Conservation (phyloP, 2,113 vertebrate species). For the Prietella phreatophila region DNA sequence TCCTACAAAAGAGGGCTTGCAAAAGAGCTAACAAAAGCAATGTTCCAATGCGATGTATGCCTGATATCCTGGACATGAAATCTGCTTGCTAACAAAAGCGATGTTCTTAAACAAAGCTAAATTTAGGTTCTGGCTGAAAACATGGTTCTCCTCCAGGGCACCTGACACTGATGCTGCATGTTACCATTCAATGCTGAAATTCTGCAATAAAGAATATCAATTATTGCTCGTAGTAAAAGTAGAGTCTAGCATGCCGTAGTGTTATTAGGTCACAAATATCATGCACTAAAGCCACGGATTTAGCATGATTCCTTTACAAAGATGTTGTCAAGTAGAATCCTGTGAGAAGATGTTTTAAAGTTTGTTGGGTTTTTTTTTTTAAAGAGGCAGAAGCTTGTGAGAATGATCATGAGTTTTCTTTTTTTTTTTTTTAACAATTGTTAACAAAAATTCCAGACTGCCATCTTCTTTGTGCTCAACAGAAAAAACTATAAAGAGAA, state of each 20-base stretch:
- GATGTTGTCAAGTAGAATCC: too few relatives aligned
- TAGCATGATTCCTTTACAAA: too few relatives aligned
- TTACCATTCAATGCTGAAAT: background rate
- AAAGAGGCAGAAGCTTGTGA: background rate
- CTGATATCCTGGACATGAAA: slow-evolving; percentile 1
- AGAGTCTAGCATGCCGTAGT: background rate
- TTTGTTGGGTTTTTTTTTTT: too few relatives aligned
- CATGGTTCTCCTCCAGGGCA: slow-evolving; percentile 10
- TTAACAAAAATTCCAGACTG: background rate
- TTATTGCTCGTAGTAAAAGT: background rate
- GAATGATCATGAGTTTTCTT: background rate
- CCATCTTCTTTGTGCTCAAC: background rate
- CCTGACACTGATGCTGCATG: background rate
- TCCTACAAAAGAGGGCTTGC: background rate
- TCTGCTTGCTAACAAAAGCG: background rate
- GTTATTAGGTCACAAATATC: background rate
- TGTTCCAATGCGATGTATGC: background rate
- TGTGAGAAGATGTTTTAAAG: too few relatives aligned
- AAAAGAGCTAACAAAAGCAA: slow-evolving; percentile 12
- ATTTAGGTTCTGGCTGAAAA: slow-evolving; percentile 11
- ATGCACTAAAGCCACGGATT: background rate
- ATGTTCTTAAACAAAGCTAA: slow-evolving; percentile 18
- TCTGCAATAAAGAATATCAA: background rate
- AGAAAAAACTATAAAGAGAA: background rate
- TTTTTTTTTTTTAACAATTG: background rate